These are phyloP conservation scores for Coenonympha glycerion DNA, from an alignment of 2,888 invertebrate species.

Conservation along the genomic window DNA sequence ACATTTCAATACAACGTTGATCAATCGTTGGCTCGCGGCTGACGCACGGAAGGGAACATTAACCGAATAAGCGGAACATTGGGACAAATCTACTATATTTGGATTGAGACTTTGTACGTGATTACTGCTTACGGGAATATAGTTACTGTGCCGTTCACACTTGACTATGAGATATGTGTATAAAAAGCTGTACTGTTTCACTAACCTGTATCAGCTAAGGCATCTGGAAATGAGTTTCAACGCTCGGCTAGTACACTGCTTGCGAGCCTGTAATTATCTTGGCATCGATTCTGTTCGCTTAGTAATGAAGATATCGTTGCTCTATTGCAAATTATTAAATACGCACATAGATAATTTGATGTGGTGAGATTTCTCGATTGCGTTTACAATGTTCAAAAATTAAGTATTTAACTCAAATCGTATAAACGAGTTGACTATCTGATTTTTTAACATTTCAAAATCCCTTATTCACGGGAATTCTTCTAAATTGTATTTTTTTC, in stretches of 20 bases:
- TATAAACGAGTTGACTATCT: no score
- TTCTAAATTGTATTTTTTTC: no score
- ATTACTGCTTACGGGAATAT: neutral
- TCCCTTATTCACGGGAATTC: no score
- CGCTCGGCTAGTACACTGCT: conserved; percentile 37
- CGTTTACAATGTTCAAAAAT: neutral
- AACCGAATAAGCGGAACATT: conserved; percentile 7
- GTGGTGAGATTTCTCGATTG: neutral
- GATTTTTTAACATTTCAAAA: no score
- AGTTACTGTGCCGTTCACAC: neutral
- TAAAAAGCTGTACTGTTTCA: conserved; percentile 2
- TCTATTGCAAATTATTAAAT: conserved; percentile 54
- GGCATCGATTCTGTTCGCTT: conserved; percentile 51
- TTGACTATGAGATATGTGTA: no score
- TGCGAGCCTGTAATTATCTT: conserved; percentile 55
- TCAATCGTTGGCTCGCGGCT: conserved; percentile 45
- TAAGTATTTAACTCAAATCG: no score
- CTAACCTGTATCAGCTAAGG: neutral
- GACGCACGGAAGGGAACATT: conserved; percentile 16
- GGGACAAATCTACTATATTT: conserved; percentile 5
- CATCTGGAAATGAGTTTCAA: conserved; percentile 48
- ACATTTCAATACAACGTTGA: conserved; percentile 73
- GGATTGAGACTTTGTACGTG: neutral
- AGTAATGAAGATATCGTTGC: conserved; percentile 60
- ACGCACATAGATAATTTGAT: conserved; percentile 36